Evolutionary conservation across 2,888 invertebrate species (phyloP).

Genomic region (Platycheirus albimanus): DNA sequence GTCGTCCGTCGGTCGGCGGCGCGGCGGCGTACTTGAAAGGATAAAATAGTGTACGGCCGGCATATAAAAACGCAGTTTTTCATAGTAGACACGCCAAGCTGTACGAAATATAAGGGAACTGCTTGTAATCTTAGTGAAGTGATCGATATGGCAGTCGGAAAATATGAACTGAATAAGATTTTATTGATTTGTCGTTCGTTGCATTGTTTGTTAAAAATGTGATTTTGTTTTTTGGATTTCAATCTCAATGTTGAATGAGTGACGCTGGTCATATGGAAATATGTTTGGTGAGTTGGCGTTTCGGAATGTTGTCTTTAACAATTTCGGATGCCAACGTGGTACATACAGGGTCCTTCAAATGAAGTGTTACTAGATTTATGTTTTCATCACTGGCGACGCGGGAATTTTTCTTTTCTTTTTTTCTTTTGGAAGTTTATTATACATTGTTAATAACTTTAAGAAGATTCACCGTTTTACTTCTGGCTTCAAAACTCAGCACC

Average conservation of each 20-base stretch:
- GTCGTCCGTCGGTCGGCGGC: neutral
- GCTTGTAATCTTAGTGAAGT: conserved; percentile 42
- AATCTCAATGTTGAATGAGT: neutral
- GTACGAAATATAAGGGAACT: neutral
- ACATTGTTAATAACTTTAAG: no score
- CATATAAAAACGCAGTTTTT: conserved; percentile 7
- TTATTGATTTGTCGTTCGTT: conserved; percentile 51
- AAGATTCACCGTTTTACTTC: no score
- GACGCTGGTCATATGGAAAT: conserved; percentile 11
- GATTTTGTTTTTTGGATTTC: neutral
- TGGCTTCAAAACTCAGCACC: no score
- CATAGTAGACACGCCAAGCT: conserved; percentile 9
- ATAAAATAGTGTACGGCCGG: conserved; percentile 15
- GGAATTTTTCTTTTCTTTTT: no score
- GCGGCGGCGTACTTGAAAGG: conserved; percentile 52
- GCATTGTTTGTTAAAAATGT: neutral
- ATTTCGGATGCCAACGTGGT: no score
- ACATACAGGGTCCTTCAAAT: no score
- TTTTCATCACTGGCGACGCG: no score
- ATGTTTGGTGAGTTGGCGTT: conserved; percentile 17
- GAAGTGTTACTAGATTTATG: no score
- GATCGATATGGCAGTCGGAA: conserved; percentile 60
- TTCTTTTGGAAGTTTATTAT: no score
- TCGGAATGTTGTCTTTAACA: no score
- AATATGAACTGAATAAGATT: conserved; percentile 58